Percentiles rank a stretch among this genome's conserved stretches.
These are phyloP conservation scores for Caretta caretta DNA, from an alignment of 2,113 vertebrate genomes.

Conservation along the genomic window DNA sequence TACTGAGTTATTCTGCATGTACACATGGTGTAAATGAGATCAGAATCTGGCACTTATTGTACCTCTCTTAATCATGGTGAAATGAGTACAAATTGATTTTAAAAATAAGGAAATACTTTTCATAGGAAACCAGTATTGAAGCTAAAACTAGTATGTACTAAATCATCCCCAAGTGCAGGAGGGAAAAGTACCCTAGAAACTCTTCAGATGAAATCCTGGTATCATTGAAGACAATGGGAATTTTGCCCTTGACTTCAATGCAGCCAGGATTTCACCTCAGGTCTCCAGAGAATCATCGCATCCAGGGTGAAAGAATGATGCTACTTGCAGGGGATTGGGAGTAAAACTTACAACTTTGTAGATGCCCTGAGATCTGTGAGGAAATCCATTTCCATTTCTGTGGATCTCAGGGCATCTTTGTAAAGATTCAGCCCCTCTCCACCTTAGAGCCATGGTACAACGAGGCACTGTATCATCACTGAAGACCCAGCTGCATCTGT, in stretches of 20 bases:
- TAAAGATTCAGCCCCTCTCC: neutral
- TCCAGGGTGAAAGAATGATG: neutral
- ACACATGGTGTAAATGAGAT: neutral
- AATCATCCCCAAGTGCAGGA: neutral
- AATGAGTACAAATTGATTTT: neutral
- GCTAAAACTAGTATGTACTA: neutral
- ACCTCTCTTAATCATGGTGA: neutral
- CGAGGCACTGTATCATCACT: neutral
- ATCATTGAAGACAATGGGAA: neutral
- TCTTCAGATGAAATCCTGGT: neutral
- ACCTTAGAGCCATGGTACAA: neutral
- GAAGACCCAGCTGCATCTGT: neutral
- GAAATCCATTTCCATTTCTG: slow-evolving; percentile 27
- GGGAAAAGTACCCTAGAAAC: accelerated
- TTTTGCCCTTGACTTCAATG: neutral
- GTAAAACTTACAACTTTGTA: neutral
- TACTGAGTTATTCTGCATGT: neutral
- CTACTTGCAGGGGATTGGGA: neutral
- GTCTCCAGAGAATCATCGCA: neutral
- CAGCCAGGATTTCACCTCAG: neutral
- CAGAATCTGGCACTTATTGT: neutral
- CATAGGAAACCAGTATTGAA: neutral
- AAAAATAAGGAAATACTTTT: neutral
- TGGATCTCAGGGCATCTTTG: neutral
- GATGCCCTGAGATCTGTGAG: neutral